A percentile compares a stretch with the other conserved stretches of the same genome.
phyloP scores from a whole-genome alignment of 2,797 vertebrate genomes.

The Centropyge bicolor region DNA sequence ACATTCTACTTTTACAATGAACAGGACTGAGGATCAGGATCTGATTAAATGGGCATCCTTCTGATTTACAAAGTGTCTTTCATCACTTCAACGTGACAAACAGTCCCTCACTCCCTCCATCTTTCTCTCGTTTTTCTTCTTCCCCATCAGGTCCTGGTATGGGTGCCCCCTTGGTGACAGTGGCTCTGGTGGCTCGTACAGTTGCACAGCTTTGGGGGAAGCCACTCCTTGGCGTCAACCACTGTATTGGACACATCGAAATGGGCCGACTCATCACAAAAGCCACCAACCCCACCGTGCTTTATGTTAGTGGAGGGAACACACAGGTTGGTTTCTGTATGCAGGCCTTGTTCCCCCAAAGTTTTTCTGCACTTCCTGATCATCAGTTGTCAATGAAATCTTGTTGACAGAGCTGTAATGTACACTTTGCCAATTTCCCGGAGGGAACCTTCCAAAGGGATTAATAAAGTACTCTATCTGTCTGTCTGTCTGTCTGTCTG shows the following conservation, averaged over 20 bases:
- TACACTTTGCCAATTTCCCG: no score
- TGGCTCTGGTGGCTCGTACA: slow-evolving; percentile 92
- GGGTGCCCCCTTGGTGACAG: slow-evolving; percentile 91
- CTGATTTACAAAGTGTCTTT: neutral
- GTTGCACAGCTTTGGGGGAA: slow-evolving; percentile 93
- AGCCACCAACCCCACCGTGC: slow-evolving; percentile 90
- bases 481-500: no score
- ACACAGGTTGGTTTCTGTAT: slow-evolving; percentile 88
- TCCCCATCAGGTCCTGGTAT: slow-evolving; percentile 91
- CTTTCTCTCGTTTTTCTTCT: neutral
- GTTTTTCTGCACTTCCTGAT: neutral
- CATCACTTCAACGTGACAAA: neutral
- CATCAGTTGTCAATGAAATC: neutral
- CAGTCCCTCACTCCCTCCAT: neutral
- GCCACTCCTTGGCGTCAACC: slow-evolving; percentile 92
- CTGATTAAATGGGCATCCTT: no score
- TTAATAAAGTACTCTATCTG: no score
- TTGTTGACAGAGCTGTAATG: neutral
- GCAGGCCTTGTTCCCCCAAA: neutral
- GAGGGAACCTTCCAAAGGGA: no score
- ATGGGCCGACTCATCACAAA: slow-evolving; percentile 93
- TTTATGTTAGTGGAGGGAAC: slow-evolving; percentile 96
- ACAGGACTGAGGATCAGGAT: neutral
- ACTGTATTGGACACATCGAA: slow-evolving; percentile 96
- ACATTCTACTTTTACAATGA: neutral